A percentile compares a stretch with the other conserved stretches of the same genome.
Conservation (phyloP, 2,888 invertebrate genomes). For the Blastobasis lacticolella region DNA sequence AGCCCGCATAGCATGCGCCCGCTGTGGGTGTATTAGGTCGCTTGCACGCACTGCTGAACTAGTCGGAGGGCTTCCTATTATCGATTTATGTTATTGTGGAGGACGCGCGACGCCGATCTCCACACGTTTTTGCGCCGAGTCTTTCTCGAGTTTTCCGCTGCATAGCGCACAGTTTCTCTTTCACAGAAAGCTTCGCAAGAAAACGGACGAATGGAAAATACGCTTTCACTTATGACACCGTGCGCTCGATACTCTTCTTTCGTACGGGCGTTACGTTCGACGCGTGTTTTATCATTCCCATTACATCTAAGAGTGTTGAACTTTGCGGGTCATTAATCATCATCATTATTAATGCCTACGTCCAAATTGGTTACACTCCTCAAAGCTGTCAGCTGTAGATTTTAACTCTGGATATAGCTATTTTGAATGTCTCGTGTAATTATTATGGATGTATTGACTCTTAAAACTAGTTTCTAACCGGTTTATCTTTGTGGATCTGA, state of each 20-base stretch:
- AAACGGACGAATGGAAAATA: constrained; percentile 48
- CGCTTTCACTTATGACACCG: constrained; percentile 47
- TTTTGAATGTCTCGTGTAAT: no score
- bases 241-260: constrained; percentile 5
- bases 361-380: neutral
- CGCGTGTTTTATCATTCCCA: neutral
- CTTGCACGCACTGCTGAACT: constrained; percentile 73
- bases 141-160: constrained; percentile 46
- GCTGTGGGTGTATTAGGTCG: constrained; percentile 71
- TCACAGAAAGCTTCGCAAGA: constrained; percentile 43
- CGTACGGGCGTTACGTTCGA: neutral
- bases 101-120: constrained; percentile 40
- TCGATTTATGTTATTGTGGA: constrained; percentile 67
- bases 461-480: no score
- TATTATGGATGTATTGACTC: no score
- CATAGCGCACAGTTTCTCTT: constrained; percentile 47
- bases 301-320: no score
- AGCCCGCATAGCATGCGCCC: constrained; percentile 68
- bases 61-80: constrained; percentile 72
- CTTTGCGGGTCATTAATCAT: neutral
- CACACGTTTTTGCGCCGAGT: constrained; percentile 39
- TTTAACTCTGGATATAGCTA: no score
- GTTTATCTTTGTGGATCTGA: no score
- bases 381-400: no score
- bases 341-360: neutral